phyloP scores from a whole-genome alignment of 2,888 invertebrate species.

The Ectobius pallidus region DNA sequence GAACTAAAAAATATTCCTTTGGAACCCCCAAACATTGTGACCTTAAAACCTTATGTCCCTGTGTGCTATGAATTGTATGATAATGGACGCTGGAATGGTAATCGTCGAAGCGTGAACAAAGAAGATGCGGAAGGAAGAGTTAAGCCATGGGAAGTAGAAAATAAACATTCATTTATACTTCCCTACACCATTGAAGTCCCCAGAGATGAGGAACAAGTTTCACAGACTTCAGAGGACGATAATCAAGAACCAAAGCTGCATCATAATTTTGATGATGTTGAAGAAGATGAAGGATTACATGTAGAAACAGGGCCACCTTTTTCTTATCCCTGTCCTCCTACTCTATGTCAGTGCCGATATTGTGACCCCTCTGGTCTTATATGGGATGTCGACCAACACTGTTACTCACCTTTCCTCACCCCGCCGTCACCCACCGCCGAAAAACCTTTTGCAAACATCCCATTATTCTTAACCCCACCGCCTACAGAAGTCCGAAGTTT shows the following conservation, averaged over 20 bases:
- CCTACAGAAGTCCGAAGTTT: conserved; percentile 16
- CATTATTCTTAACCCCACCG: conserved; percentile 46
- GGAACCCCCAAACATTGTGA: conserved; percentile 48
- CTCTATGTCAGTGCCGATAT: conserved; percentile 69
- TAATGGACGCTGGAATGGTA: conserved; percentile 36
- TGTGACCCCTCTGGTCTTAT: conserved; percentile 77
- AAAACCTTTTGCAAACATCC: conserved; percentile 41
- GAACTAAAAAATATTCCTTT: conserved; percentile 10
- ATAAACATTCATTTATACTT: background rate
- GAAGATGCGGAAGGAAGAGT: conserved; percentile 17
- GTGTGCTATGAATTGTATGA: conserved; percentile 50
- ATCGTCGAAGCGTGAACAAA: conserved; percentile 14
- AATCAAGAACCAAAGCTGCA: conserved; percentile 51
- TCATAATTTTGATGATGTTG: conserved; percentile 56
- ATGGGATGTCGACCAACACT: conserved; percentile 72
- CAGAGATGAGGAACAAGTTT: conserved; percentile 35
- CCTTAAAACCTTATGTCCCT: conserved; percentile 59
- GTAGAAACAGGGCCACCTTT: background rate
- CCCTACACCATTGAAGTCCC: background rate
- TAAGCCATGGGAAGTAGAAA: conserved; percentile 15
- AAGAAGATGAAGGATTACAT: conserved; percentile 25
- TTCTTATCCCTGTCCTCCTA: conserved; percentile 26
- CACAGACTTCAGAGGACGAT: conserved; percentile 29
- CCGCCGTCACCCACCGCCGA: conserved; percentile 50
- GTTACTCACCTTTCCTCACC: conserved; percentile 61